A percentile compares a stretch with the other conserved stretches of the same genome.
phyloP scores from a whole-genome alignment of 2,888 invertebrate species.

The Desoria tigrina region DNA sequence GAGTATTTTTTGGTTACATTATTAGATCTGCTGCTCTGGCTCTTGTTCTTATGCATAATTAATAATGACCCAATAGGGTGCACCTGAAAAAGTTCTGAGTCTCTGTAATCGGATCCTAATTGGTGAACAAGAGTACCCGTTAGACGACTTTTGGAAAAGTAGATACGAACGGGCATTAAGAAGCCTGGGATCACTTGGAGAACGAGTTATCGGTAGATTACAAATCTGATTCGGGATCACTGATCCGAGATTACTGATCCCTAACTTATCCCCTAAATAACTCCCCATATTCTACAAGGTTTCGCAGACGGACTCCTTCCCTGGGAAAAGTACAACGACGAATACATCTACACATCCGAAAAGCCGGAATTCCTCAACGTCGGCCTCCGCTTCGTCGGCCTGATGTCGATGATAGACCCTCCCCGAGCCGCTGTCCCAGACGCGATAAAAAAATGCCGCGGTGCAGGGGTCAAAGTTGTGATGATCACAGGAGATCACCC shows the following conservation, averaged over 20 bases:
- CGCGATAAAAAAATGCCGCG: constrained; percentile 30
- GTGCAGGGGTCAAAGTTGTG: constrained; percentile 28
- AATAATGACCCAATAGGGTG: constrained; percentile 25
- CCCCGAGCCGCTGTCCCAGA: constrained; percentile 21
- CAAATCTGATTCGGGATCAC: neutral
- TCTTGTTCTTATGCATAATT: no score
- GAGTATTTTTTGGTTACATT: no score
- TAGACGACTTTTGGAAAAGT: constrained; percentile 27
- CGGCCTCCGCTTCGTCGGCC: constrained; percentile 33
- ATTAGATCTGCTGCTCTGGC: no score
- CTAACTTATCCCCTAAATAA: no score
- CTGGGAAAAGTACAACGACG: constrained; percentile 27
- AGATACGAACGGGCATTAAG: constrained; percentile 27
- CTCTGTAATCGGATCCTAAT: constrained; percentile 33
- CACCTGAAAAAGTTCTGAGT: constrained; percentile 39
- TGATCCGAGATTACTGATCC: no score
- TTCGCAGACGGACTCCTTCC: constrained; percentile 40
- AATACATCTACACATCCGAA: constrained; percentile 28
- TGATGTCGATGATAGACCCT: constrained; percentile 39
- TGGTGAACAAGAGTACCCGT: constrained; percentile 24
- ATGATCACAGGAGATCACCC: constrained; percentile 40
- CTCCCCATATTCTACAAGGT: no score
- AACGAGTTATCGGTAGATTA: constrained; percentile 34
- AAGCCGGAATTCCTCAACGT: constrained; percentile 37
- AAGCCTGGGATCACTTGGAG: constrained; percentile 34